Conservation (phyloP, 2,797 vertebrate species). For the Thamnophis elegans region DNA sequence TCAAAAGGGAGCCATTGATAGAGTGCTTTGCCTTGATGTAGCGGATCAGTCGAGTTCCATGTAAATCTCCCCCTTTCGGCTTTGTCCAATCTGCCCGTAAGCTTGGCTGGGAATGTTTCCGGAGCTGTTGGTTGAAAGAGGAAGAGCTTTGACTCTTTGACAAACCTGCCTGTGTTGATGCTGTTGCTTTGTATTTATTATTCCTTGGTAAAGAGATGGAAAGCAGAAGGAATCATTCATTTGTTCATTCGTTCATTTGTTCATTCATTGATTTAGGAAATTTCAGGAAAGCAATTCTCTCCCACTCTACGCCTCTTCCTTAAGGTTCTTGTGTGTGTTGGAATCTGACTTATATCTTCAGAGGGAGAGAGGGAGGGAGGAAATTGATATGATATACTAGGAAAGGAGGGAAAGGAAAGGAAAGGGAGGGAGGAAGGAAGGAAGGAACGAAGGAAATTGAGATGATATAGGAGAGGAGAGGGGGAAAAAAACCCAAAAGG, state of each 20-base stretch:
- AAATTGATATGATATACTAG: too few relatives aligned
- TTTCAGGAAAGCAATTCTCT: slow-evolving; percentile 39
- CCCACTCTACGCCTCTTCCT: neutral
- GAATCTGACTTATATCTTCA: slow-evolving; percentile 54
- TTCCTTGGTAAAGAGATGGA: slow-evolving; percentile 63
- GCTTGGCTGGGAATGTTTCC: slow-evolving; percentile 79
- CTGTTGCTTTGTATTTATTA: slow-evolving; percentile 45
- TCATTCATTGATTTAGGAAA: slow-evolving; percentile 56
- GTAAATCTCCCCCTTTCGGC: slow-evolving; percentile 74
- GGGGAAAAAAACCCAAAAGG: slow-evolving; percentile 43
- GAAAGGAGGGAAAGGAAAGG: too few relatives aligned
- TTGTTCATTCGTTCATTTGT: too few relatives aligned
- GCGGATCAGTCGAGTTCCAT: slow-evolving; percentile 75
- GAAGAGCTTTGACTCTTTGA: slow-evolving; percentile 75
- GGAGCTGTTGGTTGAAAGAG: slow-evolving; percentile 79
- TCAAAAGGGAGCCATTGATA: slow-evolving; percentile 64
- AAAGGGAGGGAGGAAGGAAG: too few relatives aligned
- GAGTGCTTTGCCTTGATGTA: slow-evolving; percentile 69
- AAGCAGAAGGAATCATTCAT: slow-evolving; percentile 63
- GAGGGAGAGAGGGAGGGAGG: too few relatives aligned
- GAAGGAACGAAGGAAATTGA: too few relatives aligned
- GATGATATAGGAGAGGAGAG: too few relatives aligned
- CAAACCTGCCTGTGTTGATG: slow-evolving; percentile 70
- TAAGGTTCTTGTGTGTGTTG: neutral
- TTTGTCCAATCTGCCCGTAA: slow-evolving; percentile 77